phyloP scores from a whole-genome alignment of 2,113 vertebrate species.

The Chloebia gouldiae region DNA sequence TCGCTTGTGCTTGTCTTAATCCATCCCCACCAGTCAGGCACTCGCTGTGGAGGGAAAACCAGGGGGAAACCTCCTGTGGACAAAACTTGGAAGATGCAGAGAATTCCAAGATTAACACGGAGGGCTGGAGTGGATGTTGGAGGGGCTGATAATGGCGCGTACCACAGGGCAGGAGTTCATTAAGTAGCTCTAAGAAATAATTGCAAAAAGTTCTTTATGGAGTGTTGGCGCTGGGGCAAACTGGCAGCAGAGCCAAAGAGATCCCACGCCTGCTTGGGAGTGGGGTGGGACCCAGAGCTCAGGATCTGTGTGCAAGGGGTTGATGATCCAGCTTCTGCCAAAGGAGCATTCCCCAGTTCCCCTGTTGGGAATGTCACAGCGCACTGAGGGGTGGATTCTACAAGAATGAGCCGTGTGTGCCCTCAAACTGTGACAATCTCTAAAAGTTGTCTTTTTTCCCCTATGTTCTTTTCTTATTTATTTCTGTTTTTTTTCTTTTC shows the following conservation, averaged over 20 bases:
- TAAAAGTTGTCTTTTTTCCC: neutral
- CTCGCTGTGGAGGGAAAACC: rapidly evolving
- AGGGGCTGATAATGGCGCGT: rapidly evolving
- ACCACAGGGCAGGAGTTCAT: rapidly evolving
- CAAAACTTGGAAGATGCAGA: neutral
- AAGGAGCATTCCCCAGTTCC: rapidly evolving
- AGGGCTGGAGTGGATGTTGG: neutral
- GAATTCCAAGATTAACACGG: neutral
- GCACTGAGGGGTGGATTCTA: rapidly evolving
- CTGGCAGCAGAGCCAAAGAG: neutral
- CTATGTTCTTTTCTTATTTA: neutral
- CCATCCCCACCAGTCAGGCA: neutral
- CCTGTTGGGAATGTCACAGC: rapidly evolving
- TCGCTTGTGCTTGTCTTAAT: slow-evolving; percentile 28
- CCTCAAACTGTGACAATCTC: neutral
- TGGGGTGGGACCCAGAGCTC: neutral
- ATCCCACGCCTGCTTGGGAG: rapidly evolving
- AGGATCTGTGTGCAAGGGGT: rapidly evolving
- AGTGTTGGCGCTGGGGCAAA: neutral
- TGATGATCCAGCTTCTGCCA: rapidly evolving
- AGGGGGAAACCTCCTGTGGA: neutral
- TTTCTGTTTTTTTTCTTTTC: neutral
- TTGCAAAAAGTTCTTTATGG: neutral
- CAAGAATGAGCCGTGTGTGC: rapidly evolving
- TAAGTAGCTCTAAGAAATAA: neutral